Conservation (phyloP, 2,797 vertebrate species). For the Tadarida brasiliensis region DNA sequence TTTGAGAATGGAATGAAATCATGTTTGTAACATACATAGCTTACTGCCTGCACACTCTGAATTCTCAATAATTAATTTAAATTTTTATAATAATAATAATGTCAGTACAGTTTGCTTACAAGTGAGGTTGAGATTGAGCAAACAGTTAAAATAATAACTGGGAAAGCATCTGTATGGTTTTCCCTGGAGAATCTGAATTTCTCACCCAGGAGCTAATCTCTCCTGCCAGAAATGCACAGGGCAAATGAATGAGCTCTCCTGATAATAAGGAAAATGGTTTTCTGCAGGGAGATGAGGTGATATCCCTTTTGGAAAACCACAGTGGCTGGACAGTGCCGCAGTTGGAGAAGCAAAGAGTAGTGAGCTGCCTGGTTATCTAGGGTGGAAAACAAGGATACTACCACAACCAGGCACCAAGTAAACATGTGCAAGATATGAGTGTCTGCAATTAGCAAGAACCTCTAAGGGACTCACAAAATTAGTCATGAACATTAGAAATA, state of each 20-base stretch:
- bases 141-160: slow-evolving; percentile 46
- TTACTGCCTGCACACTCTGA: not conserved
- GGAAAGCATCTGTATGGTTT: not conserved
- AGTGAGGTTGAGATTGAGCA: not conserved
- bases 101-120: not conserved
- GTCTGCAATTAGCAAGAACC: not conserved
- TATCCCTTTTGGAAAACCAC: not conserved
- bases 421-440: not conserved
- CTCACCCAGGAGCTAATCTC: not conserved
- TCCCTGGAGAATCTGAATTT: not conserved
- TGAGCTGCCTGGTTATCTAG: not conserved
- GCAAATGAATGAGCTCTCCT: not conserved
- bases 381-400: not conserved
- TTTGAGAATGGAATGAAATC: not conserved
- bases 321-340: not conserved
- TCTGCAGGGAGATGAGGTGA: not conserved
- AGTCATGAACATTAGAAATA: not conserved
- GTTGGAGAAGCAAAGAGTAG: not conserved
- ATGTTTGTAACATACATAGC: not conserved
- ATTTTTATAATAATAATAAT: not conserved
- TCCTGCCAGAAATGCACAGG: slow-evolving; percentile 22
- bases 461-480: not conserved
- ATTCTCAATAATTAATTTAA: not conserved
- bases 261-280: not conserved
- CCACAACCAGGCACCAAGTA: not conserved